Evolutionary conservation across 2,113 vertebrate genomes (phyloP).

Genomic region (Mustela nigripes): DNA sequence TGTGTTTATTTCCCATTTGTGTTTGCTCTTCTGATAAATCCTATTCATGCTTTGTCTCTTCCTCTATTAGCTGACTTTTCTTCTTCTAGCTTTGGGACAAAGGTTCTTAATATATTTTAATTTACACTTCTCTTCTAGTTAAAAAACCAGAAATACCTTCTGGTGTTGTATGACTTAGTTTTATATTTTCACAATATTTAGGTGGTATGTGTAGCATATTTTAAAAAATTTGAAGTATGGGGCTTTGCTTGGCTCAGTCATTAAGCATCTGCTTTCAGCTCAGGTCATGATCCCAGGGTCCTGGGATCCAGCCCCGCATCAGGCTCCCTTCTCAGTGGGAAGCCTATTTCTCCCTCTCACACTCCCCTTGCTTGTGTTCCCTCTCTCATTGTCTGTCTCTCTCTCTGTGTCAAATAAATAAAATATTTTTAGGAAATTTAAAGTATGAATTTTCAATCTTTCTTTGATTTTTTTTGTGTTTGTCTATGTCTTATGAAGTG

Average conservation of each 20-base stretch:
- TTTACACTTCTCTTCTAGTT: background rate
- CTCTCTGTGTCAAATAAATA: too few species aligned
- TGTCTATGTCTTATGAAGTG: background rate
- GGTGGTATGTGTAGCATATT: background rate
- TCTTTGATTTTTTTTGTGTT: background rate
- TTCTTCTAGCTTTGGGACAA: background rate
- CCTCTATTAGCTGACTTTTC: background rate
- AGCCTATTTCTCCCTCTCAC: too few species aligned
- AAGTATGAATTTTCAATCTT: background rate
- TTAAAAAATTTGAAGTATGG: too few species aligned
- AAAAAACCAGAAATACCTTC: background rate
- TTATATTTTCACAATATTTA: background rate
- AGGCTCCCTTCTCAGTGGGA: too few species aligned
- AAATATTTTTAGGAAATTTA: background rate
- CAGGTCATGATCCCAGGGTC: too few species aligned
- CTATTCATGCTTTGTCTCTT: background rate
- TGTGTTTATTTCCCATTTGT: background rate
- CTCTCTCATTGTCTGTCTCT: too few species aligned
- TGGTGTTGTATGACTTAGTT: background rate
- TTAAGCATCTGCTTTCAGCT: too few species aligned
- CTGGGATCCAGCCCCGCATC: too few species aligned
- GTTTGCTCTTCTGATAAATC: background rate
- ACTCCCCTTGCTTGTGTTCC: too few species aligned
- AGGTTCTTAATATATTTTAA: background rate
- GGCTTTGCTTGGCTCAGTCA: too few species aligned